Evolutionary conservation across 2,113 vertebrate species (phyloP).

Genomic region (Pangasianodon gigas): DNA sequence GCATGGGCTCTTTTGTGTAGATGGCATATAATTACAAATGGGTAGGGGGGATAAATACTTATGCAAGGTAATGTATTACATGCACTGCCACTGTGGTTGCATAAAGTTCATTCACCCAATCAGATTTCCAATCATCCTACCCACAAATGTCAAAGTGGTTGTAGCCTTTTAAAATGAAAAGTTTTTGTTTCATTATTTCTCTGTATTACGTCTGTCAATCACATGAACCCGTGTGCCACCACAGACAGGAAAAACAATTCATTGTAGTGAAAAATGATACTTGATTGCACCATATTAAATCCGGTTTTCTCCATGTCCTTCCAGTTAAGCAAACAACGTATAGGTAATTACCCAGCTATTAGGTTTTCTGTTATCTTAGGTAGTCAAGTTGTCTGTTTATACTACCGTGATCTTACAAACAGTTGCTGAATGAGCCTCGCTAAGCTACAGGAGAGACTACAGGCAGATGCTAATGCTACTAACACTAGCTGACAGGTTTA

Average conservation of each 20-base stretch:
- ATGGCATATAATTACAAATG: not conserved
- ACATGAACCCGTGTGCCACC: not conserved
- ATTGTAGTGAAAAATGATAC: not conserved
- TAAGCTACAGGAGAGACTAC: not conserved
- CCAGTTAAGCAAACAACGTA: not conserved
- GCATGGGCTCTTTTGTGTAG: not conserved
- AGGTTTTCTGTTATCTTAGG: not conserved
- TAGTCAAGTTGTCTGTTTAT: not conserved
- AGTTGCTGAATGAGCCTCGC: not conserved
- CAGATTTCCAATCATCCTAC: not conserved
- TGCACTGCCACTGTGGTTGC: not conserved
- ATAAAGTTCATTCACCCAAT: not conserved
- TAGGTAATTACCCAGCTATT: not conserved
- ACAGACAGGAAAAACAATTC: not conserved
- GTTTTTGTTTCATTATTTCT: not conserved
- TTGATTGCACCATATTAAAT: not conserved
- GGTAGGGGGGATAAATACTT: not conserved
- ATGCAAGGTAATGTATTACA: not conserved
- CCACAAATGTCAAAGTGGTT: not conserved
- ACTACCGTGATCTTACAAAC: not conserved
- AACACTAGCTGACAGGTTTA: not conserved
- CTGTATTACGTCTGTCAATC: not conserved
- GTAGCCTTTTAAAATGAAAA: not conserved
- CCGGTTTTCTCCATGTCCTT: not conserved
- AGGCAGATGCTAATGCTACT: conserved; percentile 5